Evolutionary conservation across 2,113 vertebrate species (phyloP).

Genomic region (Clupea harengus): DNA sequence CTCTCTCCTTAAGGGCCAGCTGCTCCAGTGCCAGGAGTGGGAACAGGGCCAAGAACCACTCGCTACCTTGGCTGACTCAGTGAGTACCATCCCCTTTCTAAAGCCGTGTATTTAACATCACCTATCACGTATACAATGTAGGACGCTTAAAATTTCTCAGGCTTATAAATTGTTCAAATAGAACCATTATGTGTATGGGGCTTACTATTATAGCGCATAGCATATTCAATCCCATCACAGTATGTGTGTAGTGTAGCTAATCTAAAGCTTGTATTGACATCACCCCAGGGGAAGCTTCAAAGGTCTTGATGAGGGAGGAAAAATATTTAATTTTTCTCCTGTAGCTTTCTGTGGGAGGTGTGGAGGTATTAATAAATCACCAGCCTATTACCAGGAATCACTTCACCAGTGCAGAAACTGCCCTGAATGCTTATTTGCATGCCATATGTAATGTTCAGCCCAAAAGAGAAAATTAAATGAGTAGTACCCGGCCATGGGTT

Average conservation of each 20-base stretch:
- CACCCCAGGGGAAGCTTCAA: not conserved
- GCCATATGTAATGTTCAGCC: not conserved
- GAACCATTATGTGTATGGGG: not conserved
- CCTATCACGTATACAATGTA: not conserved
- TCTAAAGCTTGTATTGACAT: not conserved
- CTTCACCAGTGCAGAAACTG: not conserved
- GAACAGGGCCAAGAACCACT: not conserved
- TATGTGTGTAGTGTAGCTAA: not conserved
- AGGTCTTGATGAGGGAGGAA: not conserved
- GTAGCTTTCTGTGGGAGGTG: not conserved
- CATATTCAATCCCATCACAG: not conserved
- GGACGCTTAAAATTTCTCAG: not conserved
- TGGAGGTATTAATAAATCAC: not conserved
- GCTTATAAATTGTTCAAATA: not conserved
- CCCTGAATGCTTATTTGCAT: not conserved
- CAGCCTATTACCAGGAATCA: not conserved
- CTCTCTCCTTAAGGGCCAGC: not conserved
- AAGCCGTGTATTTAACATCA: not conserved
- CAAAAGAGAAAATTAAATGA: not conserved
- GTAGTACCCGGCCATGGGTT: not conserved
- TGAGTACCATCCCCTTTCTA: not conserved
- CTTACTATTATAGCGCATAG: not conserved
- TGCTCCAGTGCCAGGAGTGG: not conserved
- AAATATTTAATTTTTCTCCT: too few species aligned
- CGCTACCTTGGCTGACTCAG: not conserved